Evolutionary conservation across 1,140 invertebrate genomes (phyloP), one percentile per base, ranked within the genome.

Genomic region (Thalassaphorura encarpata): DNA sequence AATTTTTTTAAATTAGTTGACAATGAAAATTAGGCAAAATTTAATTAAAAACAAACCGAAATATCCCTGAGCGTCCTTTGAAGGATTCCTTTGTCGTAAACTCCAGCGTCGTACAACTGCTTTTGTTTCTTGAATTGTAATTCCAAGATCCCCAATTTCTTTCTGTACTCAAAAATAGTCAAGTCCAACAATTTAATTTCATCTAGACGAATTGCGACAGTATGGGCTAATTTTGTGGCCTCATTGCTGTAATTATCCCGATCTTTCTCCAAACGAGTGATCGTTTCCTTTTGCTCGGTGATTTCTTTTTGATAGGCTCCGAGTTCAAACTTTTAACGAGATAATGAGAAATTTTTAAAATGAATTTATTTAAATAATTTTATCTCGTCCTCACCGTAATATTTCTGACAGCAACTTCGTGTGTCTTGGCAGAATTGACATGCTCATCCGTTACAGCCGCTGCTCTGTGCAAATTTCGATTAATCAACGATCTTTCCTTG

Each of bases 211-310:
- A 56, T 39, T 6, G 31, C 60, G 31, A 58, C 52, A 47, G 54
- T 36, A 41, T 62, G 48, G 6, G 47, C 52, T 15, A 62, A 18
- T 42, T 62, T 58, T 4, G 52, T 62, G 1, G 60, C 54, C 31
- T 58, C 60, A 19, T 50, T 45, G 39, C 60, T 62, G 28, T 62
- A 62, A 28, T 28, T 50, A 50, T 62, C 60, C 36, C 60, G 45
- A 27, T 62, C 60, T 11, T 46, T 54, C 41, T 62, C 60, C 31
- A 62, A 42, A 23, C 41, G 23, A 3, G 21, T 16, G 23, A 62
- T 58, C n/a, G 24, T 33, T 5, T 24, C 24, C 26, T 33, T 53
- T 41, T 62, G 60, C 13, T 11, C 5, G 2, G 4, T 21, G 16
- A 62, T 62, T 49, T 62, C 60, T 19, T 18, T 19, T 21, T 41